A percentile compares a stretch with the other conserved stretches of the same genome.
Conservation (phyloP, 2,113 vertebrate genomes). For the Machaerirhynchus nigripectus region DNA sequence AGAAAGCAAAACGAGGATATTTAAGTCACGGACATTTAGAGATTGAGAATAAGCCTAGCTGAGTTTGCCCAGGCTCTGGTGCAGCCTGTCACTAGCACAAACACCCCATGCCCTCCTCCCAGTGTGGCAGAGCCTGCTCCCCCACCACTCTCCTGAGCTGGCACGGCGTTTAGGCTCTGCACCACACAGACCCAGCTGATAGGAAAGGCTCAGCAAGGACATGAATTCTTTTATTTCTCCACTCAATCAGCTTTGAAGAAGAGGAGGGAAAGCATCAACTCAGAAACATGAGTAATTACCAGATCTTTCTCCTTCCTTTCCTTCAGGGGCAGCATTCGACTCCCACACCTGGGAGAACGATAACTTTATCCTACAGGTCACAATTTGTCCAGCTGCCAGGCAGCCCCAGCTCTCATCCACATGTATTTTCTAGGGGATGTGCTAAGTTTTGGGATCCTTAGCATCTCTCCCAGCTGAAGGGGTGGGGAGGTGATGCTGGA, state of each 20-base stretch:
- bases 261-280: neutral
- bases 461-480: neutral
- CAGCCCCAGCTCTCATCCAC: neutral
- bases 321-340: neutral
- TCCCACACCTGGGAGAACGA: neutral
- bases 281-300: neutral
- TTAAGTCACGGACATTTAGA: neutral
- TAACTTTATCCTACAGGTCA: neutral
- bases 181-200: neutral
- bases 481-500: neutral
- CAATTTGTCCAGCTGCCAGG: neutral
- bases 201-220: neutral
- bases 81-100: neutral
- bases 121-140: fast-evolving
- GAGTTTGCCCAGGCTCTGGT: neutral
- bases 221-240: neutral
- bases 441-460: neutral
- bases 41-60: neutral
- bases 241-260: neutral
- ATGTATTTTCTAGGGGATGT: neutral
- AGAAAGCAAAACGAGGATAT: neutral
- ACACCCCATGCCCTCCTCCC: fast-evolving
- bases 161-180: neutral
- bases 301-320: neutral
- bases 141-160: fast-evolving